Percentiles rank a stretch among this genome's conserved stretches.
These are phyloP conservation scores for Recurvirostra avosetta DNA, from an alignment of 2,113 vertebrate species.

Conservation along the genomic window DNA sequence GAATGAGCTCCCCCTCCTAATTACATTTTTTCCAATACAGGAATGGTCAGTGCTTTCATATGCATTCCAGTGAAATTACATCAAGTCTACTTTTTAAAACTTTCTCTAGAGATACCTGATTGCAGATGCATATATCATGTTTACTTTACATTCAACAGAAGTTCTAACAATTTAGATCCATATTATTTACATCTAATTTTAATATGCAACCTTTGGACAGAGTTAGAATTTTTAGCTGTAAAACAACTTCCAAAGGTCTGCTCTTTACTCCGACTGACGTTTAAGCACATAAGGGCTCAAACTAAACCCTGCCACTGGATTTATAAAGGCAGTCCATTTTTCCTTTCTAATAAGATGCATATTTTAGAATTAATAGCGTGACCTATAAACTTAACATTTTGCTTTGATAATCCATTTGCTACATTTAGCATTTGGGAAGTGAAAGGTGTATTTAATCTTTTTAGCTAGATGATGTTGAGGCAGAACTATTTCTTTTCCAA, in stretches of 20 bases:
- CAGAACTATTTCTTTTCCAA: background rate
- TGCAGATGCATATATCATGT: background rate
- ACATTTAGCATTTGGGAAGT: background rate
- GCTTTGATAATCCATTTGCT: background rate
- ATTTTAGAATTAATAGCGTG: background rate
- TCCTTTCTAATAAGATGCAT: background rate
- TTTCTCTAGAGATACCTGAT: background rate
- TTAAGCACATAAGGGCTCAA: background rate
- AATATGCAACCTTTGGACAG: background rate
- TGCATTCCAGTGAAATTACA: background rate
- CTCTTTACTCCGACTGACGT: background rate
- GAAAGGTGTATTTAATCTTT: background rate
- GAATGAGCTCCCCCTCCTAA: background rate
- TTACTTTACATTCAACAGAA: background rate
- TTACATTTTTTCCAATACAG: background rate
- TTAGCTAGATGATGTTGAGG: background rate
- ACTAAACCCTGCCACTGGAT: background rate
- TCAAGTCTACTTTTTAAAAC: background rate
- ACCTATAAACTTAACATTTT: background rate
- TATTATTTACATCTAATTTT: background rate
- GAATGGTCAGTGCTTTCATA: background rate
- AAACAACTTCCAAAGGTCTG: background rate
- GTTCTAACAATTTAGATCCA: background rate
- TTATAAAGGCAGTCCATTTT: background rate
- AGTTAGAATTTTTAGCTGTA: background rate